Percentiles rank a stretch among this genome's conserved stretches.
phyloP scores from a whole-genome alignment of 2,797 vertebrate species.

The Bradypus variegatus region DNA sequence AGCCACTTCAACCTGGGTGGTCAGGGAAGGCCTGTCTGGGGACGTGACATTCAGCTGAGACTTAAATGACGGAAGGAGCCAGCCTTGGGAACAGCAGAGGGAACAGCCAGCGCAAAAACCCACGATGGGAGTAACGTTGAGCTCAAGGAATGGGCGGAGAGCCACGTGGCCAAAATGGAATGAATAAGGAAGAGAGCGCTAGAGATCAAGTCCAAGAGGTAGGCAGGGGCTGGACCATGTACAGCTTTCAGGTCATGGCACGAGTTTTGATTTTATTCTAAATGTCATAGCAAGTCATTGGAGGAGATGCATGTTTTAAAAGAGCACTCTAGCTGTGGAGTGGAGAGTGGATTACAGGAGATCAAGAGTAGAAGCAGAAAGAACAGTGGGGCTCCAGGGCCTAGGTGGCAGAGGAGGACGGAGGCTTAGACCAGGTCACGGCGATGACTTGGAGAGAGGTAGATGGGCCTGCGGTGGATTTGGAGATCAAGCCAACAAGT shows the following conservation, averaged over 20 bases:
- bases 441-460: not conserved
- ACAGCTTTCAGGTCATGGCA: not conserved
- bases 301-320: not conserved
- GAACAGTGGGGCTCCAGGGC: rapidly evolving
- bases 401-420: not conserved
- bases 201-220: not conserved
- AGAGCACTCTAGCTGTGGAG: not conserved
- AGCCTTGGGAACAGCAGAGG: too few species aligned
- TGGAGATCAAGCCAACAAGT: not conserved
- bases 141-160: not conserved
- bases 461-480: not conserved
- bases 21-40: not conserved
- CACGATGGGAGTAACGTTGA: too few species aligned
- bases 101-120: not conserved
- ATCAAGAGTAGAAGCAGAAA: not conserved
- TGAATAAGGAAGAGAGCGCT: not conserved
- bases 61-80: not conserved
- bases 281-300: not conserved
- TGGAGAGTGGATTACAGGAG: not conserved
- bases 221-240: not conserved
- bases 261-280: not conserved
- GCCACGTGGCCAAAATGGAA: too few species aligned
- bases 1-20: not conserved
- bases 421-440: not conserved
- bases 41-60: not conserved